Conservation (phyloP, 2,797 vertebrate genomes). For the Syndactyla subalaris region DNA sequence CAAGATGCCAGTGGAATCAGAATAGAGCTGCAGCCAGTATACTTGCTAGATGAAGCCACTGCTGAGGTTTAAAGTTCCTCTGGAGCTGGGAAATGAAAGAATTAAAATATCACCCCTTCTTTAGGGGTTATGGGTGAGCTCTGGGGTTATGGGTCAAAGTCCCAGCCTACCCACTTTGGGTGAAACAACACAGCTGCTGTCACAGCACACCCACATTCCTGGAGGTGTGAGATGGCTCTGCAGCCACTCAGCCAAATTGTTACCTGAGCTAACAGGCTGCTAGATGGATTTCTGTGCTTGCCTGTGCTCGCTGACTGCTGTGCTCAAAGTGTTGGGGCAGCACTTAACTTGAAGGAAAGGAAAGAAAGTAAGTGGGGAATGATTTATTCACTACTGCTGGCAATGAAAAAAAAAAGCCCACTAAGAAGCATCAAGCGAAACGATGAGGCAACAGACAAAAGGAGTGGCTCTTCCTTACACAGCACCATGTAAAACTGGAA, state of each 20-base stretch:
- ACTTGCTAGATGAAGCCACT: neutral
- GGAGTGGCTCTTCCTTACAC: neutral
- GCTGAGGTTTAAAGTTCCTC: neutral
- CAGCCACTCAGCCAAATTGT: neutral
- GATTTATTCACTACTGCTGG: slow-evolving; percentile 43
- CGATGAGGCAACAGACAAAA: neutral
- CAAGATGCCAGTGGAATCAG: neutral
- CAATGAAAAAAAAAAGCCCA: neutral
- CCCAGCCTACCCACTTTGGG: neutral
- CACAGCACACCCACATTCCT: neutral
- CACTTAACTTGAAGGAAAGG: slow-evolving; percentile 22
- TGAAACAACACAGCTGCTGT: neutral
- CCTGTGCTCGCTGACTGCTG: neutral
- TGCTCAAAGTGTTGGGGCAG: slow-evolving; percentile 5
- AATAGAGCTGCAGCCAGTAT: neutral
- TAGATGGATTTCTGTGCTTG: slow-evolving; percentile 15
- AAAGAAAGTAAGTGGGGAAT: slow-evolving; percentile 15
- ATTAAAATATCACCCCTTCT: neutral
- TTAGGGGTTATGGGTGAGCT: neutral
- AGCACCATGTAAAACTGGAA: neutral
- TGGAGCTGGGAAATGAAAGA: neutral
- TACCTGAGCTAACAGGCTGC: slow-evolving; percentile 13
- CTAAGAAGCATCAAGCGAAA: neutral
- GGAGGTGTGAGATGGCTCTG: neutral
- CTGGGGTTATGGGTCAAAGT: neutral